Evolutionary conservation across 1,140 invertebrate genomes (phyloP).

Genomic region (Papilio polyxenes): DNA sequence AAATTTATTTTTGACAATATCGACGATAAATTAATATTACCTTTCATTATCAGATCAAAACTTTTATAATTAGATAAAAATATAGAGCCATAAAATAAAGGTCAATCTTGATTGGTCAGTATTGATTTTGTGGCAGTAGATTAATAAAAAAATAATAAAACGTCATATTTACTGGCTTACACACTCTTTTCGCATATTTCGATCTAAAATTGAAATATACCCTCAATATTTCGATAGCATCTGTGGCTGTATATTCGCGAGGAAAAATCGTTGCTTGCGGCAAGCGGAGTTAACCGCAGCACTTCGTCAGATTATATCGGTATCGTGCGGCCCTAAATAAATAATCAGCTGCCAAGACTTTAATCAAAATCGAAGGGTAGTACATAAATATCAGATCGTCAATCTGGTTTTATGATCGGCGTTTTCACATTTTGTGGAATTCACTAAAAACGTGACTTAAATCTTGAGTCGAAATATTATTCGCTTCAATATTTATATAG

Average conservation of each 20-base stretch:
- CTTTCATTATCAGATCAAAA: not conserved
- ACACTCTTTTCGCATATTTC: not conserved
- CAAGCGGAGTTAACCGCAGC: not conserved
- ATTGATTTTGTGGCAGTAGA: no score
- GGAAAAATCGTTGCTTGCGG: conserved; percentile 30
- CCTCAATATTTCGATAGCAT: conserved; percentile 32
- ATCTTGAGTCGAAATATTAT: not conserved
- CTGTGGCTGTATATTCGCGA: conserved; percentile 6
- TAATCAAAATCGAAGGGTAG: conserved; percentile 6
- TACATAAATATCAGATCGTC: not conserved
- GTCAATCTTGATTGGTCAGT: not conserved
- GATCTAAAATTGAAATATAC: conserved; percentile 24
- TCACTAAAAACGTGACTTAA: not conserved
- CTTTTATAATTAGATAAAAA: not conserved
- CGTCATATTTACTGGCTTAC: no score
- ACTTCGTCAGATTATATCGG: conserved; percentile 31
- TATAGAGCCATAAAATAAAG: not conserved
- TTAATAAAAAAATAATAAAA: no score
- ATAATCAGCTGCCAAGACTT: not conserved
- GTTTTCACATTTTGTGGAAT: conserved; percentile 4
- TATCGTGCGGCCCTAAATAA: conserved; percentile 4
- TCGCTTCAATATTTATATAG: not conserved
- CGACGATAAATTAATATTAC: not conserved
- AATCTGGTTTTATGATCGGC: conserved; percentile 6
- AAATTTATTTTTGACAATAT: not conserved